A percentile compares a stretch with the other conserved stretches of the same genome.
Conservation (phyloP, 2,797 vertebrate species). For the Adrianichthys oophorus region DNA sequence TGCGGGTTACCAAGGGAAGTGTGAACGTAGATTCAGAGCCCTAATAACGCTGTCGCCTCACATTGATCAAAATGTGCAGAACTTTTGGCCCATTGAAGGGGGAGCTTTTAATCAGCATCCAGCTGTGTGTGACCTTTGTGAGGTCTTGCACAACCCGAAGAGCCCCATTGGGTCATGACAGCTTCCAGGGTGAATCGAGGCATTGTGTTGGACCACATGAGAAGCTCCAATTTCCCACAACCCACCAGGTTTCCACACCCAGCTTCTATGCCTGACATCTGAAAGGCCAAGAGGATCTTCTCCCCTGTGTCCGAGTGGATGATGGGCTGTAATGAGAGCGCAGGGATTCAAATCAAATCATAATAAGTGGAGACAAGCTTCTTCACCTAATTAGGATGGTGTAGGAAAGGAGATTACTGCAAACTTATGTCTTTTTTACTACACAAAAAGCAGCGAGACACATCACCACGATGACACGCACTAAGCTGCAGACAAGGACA, state of each 20-base stretch:
- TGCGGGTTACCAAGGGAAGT: too few relatives aligned
- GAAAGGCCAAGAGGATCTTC: conserved; percentile 96
- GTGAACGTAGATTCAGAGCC: too few relatives aligned
- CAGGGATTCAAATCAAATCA: conserved; percentile 19
- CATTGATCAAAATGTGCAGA: conserved; percentile 50
- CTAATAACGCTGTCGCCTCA: conserved; percentile 25
- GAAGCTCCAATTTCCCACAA: conserved; percentile 46
- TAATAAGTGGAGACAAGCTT: conserved; percentile 21
- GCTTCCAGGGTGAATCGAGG: conserved; percentile 47
- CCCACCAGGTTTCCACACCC: conserved; percentile 18
- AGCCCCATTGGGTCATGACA: conserved; percentile 59
- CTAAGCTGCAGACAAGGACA: background rate
- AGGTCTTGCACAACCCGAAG: conserved; percentile 62
- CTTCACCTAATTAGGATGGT: background rate
- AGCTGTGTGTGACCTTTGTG: conserved; percentile 80
- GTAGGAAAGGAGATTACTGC: background rate
- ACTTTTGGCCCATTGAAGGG: conserved; percentile 55
- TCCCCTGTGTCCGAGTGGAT: conserved; percentile 92
- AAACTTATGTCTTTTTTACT: background rate
- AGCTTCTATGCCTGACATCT: conserved; percentile 89
- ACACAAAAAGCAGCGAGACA: background rate
- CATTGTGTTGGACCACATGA: conserved; percentile 62
- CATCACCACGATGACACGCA: background rate
- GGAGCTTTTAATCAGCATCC: conserved; percentile 78
- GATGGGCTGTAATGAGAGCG: conserved; percentile 82